These are phyloP conservation scores for Clytia hemisphaerica DNA, from an alignment of 30 jellyfish, hydroid and myxozoan genomes.

Conservation along the genomic window DNA sequence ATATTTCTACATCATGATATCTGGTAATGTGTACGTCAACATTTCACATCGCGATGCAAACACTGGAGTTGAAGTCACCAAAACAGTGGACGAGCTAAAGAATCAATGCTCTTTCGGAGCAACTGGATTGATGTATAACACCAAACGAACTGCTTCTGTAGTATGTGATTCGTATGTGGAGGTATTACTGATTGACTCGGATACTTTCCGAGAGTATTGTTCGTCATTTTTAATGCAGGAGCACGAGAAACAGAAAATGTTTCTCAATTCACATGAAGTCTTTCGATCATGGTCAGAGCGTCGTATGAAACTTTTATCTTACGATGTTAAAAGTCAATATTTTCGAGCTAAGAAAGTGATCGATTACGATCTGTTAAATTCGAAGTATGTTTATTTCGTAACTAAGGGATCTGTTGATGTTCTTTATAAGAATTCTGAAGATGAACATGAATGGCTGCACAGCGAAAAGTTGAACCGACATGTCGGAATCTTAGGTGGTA, in stretches of 20 bases:
- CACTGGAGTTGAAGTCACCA: conserved; percentile 17
- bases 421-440: not conserved
- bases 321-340: conserved; percentile 5
- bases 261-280: not conserved
- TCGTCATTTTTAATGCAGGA: not conserved
- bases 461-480: not conserved
- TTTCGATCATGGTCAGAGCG: not conserved
- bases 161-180: conserved; percentile 9
- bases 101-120: not conserved
- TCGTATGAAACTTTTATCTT: not conserved
- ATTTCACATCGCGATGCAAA: not conserved
- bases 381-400: not conserved
- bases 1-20: conserved; percentile 1
- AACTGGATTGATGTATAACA: not conserved
- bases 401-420: conserved; percentile 2
- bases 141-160: conserved; percentile 16
- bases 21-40: conserved; percentile 11
- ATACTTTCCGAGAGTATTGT: not conserved
- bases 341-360: not conserved
- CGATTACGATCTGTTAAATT: not conserved
- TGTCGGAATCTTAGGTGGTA: conserved; percentile 9
- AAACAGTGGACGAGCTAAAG: conserved; percentile 4
- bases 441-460: conserved; percentile 14
- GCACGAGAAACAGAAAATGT: not conserved
- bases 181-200: conserved; percentile 4